Conservation (phyloP, 2,797 vertebrate genomes). For the Danio albolineatus region DNA sequence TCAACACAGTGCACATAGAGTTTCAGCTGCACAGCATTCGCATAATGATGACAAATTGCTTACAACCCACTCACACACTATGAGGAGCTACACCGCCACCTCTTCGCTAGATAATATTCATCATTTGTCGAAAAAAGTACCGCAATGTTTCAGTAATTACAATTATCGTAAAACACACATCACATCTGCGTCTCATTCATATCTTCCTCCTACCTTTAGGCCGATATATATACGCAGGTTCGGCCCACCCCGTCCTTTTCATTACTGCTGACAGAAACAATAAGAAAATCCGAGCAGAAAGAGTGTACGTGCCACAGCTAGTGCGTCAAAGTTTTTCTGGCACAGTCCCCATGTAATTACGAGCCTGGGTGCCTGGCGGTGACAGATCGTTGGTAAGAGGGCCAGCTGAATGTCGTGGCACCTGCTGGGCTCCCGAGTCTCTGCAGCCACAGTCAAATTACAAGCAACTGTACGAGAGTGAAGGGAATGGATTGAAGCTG, state of each 20-base stretch:
- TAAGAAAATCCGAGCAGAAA: slow-evolving; percentile 71
- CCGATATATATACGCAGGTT: not conserved
- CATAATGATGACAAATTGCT: slow-evolving; percentile 44
- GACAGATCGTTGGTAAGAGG: slow-evolving; percentile 83
- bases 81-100: not conserved
- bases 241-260: slow-evolving; percentile 71
- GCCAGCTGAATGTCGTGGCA: slow-evolving; percentile 71
- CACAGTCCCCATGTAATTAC: slow-evolving; percentile 79
- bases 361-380: slow-evolving; percentile 80
- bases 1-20: not conserved
- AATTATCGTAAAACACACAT: slow-evolving; percentile 31
- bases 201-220: slow-evolving; percentile 20
- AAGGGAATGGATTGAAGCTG: slow-evolving; percentile 47
- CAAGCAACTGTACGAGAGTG: slow-evolving; percentile 61
- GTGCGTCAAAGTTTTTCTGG: slow-evolving; percentile 70
- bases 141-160: slow-evolving; percentile 27
- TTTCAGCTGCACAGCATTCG: slow-evolving; percentile 16
- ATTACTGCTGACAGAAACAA: slow-evolving; percentile 80
- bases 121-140: slow-evolving; percentile 29
- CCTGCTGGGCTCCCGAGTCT: slow-evolving; percentile 69
- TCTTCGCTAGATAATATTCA: slow-evolving; percentile 32
- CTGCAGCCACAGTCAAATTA: slow-evolving; percentile 68
- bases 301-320: slow-evolving; percentile 62
- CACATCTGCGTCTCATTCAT: not conserved
- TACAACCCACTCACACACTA: slow-evolving; percentile 17